Base-by-base conservation (phyloP, 2,888 invertebrate species). In the Eulithis testata region DNA sequence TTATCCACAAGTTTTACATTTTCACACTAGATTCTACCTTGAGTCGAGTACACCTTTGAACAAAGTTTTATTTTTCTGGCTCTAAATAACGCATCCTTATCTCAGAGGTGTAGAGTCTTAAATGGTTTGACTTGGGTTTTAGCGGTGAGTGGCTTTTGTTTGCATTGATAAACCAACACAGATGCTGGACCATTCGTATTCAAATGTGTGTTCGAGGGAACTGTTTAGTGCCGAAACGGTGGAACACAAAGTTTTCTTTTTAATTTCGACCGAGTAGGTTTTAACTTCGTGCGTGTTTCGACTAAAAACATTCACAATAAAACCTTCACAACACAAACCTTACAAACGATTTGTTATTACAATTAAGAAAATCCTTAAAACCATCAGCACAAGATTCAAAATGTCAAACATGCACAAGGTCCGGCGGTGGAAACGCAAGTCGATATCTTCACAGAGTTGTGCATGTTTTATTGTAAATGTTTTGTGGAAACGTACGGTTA, bases 11-110 rank as follows among this genome's bases (percentile, higher is more conserved):
- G 40, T 8, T 50, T 58, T 57, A 57, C 45, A 55, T 57, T 57
- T 57, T 58, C 50, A 37, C 58, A 50, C 58, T 50, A 50, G 50
- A 58, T 58, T 58, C 50, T 58, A 40, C 47, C 47, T 37, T 49
- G 47, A n/a, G n/a, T 49, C 56, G 45, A 45, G 37, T 27, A 58
- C 49, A 37, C 37, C 40, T 58, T 58, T 50, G 21, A 40, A 50
- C 49, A 50, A 58, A 58, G 37, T 50, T 58, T 21, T 4, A 40
- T 40, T 40, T 12, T 7, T 40, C 21, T n/a, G 11, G 21, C n/a
- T 12, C 21, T 21, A 40, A 2, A 14, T n/a, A 40, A 21, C 40
- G 12, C 11, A n/a, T 4, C 37, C 50, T 21, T 58, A 50, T 40
- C 5, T 11, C 47, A 47, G 47, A 37, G 11, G 4, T 1, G 5